Percentiles rank a stretch among this genome's conserved stretches.
phyloP scores from a whole-genome alignment of 1,140 invertebrate genomes.

The Drosophila ambigua region DNA sequence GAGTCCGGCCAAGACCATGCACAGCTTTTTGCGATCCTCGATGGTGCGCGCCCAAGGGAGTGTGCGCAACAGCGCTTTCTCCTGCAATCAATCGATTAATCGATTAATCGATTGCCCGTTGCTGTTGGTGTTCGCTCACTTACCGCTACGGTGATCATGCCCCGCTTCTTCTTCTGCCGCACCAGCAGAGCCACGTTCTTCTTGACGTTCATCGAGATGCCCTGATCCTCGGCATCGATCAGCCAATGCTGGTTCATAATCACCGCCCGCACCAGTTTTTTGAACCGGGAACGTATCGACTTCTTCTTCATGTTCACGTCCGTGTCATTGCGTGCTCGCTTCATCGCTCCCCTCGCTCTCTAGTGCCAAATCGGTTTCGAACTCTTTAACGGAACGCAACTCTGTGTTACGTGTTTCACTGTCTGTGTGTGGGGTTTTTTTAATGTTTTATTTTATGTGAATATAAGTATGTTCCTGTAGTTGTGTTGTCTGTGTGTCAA shows the following conservation, averaged over 20 bases:
- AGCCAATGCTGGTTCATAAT: constrained; percentile 59
- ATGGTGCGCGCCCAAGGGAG: constrained; percentile 36
- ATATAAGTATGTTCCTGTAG: no score
- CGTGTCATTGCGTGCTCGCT: constrained; percentile 11
- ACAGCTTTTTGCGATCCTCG: constrained; percentile 62
- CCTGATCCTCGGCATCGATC: constrained; percentile 53
- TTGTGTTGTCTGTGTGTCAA: no score
- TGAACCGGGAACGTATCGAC: constrained; percentile 40
- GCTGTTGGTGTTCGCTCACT: no score
- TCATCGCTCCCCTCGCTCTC: not conserved
- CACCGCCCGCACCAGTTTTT: constrained; percentile 52
- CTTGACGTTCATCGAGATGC: constrained; percentile 67
- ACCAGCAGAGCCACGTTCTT: constrained; percentile 72
- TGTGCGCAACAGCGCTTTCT: constrained; percentile 59
- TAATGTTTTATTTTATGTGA: no score
- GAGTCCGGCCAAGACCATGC: constrained; percentile 49
- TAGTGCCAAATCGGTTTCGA: no score
- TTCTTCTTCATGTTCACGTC: constrained; percentile 14
- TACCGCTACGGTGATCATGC: constrained; percentile 69
- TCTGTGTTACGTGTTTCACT: no score
- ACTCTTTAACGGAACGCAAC: no score
- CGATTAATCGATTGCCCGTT: no score
- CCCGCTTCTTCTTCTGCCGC: constrained; percentile 67
- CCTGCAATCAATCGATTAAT: constrained; percentile 24
- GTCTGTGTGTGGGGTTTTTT: no score